A percentile compares a stretch with the other conserved stretches of the same genome.
Conservation (phyloP, 2,113 vertebrate species). For the Collichthys lucidus region DNA sequence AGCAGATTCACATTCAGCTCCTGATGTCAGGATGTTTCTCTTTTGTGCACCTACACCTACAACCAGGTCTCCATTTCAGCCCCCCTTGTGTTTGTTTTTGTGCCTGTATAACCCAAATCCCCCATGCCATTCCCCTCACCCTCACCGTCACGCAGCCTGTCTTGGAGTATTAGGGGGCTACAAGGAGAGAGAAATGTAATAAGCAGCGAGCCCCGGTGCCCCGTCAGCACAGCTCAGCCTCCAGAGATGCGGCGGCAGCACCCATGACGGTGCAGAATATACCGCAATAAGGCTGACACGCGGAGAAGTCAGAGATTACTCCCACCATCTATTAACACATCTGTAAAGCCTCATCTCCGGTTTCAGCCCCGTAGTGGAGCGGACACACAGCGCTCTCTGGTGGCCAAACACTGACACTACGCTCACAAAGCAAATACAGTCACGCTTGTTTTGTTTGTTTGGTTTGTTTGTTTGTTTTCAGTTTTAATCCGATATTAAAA, state of each 20-base stretch:
- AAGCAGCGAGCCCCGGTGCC: slow-evolving; percentile 39
- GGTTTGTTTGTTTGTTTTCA: background rate
- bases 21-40: background rate
- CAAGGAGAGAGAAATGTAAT: slow-evolving; percentile 39
- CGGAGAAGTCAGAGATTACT: slow-evolving; percentile 42
- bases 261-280: slow-evolving; percentile 47
- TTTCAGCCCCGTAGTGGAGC: slow-evolving; percentile 22
- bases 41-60: slow-evolving; percentile 16
- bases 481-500: slow-evolving; percentile 78
- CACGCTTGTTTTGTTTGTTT: background rate
- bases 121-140: background rate
- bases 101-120: slow-evolving; percentile 34
- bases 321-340: slow-evolving; percentile 4
- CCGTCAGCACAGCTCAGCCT: slow-evolving; percentile 45
- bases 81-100: background rate
- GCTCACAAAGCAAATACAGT: no score
- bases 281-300: slow-evolving; percentile 39
- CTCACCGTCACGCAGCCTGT: slow-evolving; percentile 21
- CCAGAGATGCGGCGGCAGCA: slow-evolving; percentile 20
- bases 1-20: slow-evolving; percentile 15
- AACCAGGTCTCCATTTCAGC: slow-evolving; percentile 19
- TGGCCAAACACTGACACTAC: slow-evolving; percentile 50
- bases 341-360: background rate
- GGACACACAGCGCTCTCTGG: slow-evolving; percentile 70
- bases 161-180: slow-evolving; percentile 28